Evolutionary conservation across 2,888 invertebrate species (phyloP), one percentile per base, ranked within the genome.

Genomic region (Dugesia japonica): DNA sequence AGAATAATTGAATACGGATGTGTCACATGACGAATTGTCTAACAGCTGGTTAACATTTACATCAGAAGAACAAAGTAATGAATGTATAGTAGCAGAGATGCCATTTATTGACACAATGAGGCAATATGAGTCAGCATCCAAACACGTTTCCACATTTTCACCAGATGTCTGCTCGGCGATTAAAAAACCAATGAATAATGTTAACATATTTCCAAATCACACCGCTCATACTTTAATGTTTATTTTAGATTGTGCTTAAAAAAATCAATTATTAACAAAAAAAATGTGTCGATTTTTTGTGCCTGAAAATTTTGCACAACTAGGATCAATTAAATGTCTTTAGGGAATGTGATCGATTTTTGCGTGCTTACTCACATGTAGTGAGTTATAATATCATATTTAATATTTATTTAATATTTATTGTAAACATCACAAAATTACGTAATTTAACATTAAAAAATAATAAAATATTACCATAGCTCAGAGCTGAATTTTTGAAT

Each of bases 21-120:
- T n/a, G 56, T 56, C 56, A 56, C 56, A 56, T 56, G 56, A 56
- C n/a, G n/a, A 56, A 56, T 56, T 56, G 56, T 56, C 56, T 56
- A 56, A 23, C 56, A 56, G 56, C 56, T 56, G 56, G n/a, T 56
- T 23, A 56, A 56, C 56, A 56, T 56, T 56, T 20, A 56, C 56
- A 56, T 23, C 23, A 56, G 56, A 56, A 56, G 56, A 56, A 56
- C 56, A 56, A 56, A 56, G 56, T 56, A 56, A 56, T 56, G n/a
- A 20, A 56, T 13, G 7, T 56, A 56, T 20, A 56, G 56, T 56
- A 56, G n/a, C 56, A 56, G 56, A 56, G 56, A 56, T 56, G 23
- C 17, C 31, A 31, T 31, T 31, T 31, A 31, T 31, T 31, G 31
- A 56, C 56, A 23, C 56, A 56, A 56, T 56, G 56, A 56, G 56